Percentiles rank a stretch among this genome's conserved stretches.
Evolutionary conservation across 2,113 vertebrate species (phyloP).

Genomic region (Pachypanchax playfairii): DNA sequence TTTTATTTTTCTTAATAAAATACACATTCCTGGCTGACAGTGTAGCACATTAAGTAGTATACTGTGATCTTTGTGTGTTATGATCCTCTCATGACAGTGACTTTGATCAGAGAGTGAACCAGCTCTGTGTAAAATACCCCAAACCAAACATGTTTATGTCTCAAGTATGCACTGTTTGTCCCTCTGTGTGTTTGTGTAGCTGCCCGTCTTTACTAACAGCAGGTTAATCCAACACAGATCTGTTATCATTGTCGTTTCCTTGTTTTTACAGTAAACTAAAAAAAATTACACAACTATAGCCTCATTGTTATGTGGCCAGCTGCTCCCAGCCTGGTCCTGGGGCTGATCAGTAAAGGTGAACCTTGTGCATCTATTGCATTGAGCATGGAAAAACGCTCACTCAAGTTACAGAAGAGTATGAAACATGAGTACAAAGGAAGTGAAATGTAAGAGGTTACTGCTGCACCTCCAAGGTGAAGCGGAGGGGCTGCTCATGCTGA

Average conservation of each 20-base stretch:
- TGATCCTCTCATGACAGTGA: constrained; percentile 10
- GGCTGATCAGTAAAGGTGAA: constrained; percentile 8
- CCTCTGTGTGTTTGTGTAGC: neutral
- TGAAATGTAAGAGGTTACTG: constrained; percentile 32
- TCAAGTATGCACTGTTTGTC: neutral
- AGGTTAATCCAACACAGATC: constrained; percentile 5
- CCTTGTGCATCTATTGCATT: constrained; percentile 30
- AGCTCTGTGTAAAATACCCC: constrained; percentile 13
- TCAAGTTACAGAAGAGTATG: constrained; percentile 43
- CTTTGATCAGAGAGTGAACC: constrained; percentile 8
- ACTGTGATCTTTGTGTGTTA: neutral
- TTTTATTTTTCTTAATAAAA: no score
- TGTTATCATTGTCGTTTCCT: neutral
- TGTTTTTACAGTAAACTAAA: constrained; percentile 31
- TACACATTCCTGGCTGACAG: neutral
- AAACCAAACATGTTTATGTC: constrained; percentile 2
- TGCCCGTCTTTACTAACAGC: neutral
- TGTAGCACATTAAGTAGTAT: constrained; percentile 1
- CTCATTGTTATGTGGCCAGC: constrained; percentile 9
- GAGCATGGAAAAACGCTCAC: constrained; percentile 57
- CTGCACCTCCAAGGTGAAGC: constrained; percentile 51
- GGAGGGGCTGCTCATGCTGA: constrained; percentile 6
- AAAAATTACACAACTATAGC: constrained; percentile 35
- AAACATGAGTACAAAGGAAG: constrained; percentile 42
- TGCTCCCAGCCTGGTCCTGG: constrained; percentile 11